Evolutionary conservation across 2,888 invertebrate genomes (phyloP).

Genomic region (Baronia brevicornis): DNA sequence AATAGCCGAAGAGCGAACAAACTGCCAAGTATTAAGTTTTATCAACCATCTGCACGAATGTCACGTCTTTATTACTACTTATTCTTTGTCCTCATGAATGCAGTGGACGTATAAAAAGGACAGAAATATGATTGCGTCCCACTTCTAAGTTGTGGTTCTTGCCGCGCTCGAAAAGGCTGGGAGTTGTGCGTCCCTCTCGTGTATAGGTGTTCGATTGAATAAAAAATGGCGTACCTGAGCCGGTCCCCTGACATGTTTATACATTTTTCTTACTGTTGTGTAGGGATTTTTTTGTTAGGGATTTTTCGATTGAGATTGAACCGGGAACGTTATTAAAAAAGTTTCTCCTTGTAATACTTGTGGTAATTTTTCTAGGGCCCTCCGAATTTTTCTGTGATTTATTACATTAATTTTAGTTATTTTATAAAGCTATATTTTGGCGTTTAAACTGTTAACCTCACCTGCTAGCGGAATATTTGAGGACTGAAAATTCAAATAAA

Average conservation of each 20-base stretch:
- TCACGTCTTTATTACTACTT: constrained; percentile 74
- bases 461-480: too few relatives aligned
- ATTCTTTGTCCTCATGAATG: constrained; percentile 71
- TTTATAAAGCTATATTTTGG: too few relatives aligned
- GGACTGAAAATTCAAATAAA: too few relatives aligned
- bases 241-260: constrained; percentile 69
- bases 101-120: constrained; percentile 40
- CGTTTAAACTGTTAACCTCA: too few relatives aligned
- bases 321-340: constrained; percentile 70
- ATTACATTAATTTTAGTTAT: too few relatives aligned
- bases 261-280: constrained; percentile 68
- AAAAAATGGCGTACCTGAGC: constrained; percentile 73
- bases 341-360: constrained; percentile 57
- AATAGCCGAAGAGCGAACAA: constrained; percentile 63
- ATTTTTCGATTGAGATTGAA: constrained; percentile 69
- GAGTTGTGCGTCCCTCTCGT: constrained; percentile 51
- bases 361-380: constrained; percentile 49
- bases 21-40: constrained; percentile 69
- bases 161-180: constrained; percentile 45
- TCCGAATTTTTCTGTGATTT: constrained; percentile 43
- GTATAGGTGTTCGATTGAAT: constrained; percentile 68
- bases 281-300: constrained; percentile 62
- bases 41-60: constrained; percentile 72
- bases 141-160: constrained; percentile 28
- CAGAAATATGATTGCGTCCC: constrained; percentile 33